Conservation (phyloP, 2,113 vertebrate genomes). For the Noturus placidus region DNA sequence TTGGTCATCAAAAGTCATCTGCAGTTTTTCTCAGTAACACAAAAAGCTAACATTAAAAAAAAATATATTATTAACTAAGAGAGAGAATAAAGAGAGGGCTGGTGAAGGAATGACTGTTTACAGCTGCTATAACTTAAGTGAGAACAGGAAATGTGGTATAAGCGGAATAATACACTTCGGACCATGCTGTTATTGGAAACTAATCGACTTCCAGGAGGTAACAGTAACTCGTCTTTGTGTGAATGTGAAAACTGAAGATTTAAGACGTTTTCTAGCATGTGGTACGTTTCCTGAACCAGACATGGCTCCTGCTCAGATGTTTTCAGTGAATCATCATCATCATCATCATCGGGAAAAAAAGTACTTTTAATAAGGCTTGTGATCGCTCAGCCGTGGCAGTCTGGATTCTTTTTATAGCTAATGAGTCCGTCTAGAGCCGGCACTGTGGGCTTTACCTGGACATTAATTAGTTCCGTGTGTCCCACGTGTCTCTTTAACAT, state of each 20-base stretch:
- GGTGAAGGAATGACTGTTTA: background rate
- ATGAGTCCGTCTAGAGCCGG: constrained; percentile 11
- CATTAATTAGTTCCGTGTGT: constrained; percentile 27
- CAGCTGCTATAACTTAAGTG: background rate
- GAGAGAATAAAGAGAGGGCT: too few species aligned
- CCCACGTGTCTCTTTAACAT: constrained; percentile 26
- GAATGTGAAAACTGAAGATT: too few species aligned
- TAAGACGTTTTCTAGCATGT: background rate
- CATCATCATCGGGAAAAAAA: background rate
- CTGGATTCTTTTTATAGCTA: constrained; percentile 1
- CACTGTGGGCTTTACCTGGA: constrained; percentile 25
- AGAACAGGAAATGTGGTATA: background rate
- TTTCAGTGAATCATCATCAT: background rate
- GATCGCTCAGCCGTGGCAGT: background rate
- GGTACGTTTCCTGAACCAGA: too few species aligned
- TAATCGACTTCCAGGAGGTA: background rate
- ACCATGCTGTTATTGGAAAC: background rate
- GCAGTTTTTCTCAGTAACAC: too few species aligned
- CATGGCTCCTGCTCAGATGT: background rate
- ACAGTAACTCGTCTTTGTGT: background rate
- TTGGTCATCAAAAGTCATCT: too few species aligned
- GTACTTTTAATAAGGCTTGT: constrained; percentile 5
- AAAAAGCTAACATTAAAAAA: too few species aligned
- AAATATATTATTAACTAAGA: too few species aligned
- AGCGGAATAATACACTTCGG: background rate